Percentiles rank a stretch among this genome's conserved stretches.
phyloP scores from a whole-genome alignment of 1,140 invertebrate genomes.

The Drosophila tristis region DNA sequence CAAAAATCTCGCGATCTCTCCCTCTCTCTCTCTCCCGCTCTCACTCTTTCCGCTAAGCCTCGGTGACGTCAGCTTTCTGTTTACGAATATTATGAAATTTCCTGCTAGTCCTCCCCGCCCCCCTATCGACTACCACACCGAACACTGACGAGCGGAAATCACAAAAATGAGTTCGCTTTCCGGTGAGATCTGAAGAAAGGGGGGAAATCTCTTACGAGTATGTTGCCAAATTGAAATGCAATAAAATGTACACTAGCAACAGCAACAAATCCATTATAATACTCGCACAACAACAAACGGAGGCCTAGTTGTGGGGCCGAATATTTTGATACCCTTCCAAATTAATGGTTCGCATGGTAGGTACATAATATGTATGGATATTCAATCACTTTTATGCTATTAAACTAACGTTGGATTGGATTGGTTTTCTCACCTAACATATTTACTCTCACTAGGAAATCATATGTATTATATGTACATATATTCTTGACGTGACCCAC shows the following conservation, averaged over 20 bases:
- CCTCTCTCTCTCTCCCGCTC: background rate
- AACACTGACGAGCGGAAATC: constrained; percentile 69
- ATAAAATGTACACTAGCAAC: constrained; percentile 73
- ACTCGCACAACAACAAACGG: no score
- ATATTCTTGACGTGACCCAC: no score
- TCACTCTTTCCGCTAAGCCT: no score
- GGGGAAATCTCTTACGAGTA: constrained; percentile 45
- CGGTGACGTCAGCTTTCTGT: constrained; percentile 40
- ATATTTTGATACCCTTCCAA: no score
- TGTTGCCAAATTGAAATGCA: constrained; percentile 77
- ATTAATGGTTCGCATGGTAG: no score
- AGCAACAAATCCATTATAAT: constrained; percentile 8
- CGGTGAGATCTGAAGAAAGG: constrained; percentile 55
- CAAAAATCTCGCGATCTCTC: background rate
- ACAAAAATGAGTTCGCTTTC: constrained; percentile 77
- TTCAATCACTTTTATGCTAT: no score
- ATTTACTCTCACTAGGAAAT: no score
- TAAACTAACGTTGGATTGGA: no score
- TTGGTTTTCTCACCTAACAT: no score
- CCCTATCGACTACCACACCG: background rate
- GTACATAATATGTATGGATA: no score
- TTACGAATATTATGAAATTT: constrained; percentile 70
- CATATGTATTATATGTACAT: no score
- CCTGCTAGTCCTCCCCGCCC: constrained; percentile 26
- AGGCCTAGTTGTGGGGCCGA: no score